Percentiles rank a stretch among this genome's conserved stretches.
Conservation (phyloP, 2,888 invertebrate genomes). For the Cryptocephalus moraei region DNA sequence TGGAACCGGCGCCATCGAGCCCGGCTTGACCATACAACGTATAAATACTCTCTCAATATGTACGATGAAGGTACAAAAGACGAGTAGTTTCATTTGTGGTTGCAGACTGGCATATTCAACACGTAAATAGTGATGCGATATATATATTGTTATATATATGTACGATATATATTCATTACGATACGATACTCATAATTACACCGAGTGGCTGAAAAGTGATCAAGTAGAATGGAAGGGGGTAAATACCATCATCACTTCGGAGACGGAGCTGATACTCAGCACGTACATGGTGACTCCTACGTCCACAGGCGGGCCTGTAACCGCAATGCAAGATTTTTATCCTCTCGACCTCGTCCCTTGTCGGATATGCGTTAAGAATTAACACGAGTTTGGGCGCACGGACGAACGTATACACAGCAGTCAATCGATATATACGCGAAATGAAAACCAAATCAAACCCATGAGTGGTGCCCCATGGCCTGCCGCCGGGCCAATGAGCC, state of each 20-base stretch:
- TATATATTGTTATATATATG: too few species aligned
- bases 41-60: too few species aligned
- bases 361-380: too few species aligned
- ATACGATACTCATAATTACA: conserved; percentile 12
- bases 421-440: conserved; percentile 8
- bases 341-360: conserved; percentile 2
- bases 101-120: conserved; percentile 17
- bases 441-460: conserved; percentile 28
- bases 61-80: too few species aligned
- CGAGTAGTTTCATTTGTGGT: conserved; percentile 13
- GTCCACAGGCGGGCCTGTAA: conserved; percentile 91
- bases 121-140: conserved; percentile 20
- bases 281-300: conserved; percentile 97
- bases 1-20: too few species aligned
- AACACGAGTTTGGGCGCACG: not conserved
- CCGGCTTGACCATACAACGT: too few species aligned
- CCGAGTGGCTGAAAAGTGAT: conserved; percentile 10
- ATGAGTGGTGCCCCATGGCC: conserved; percentile 29
- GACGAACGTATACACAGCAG: too few species aligned
- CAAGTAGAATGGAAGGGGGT: conserved; percentile 14
- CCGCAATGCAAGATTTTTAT: conserved; percentile 22
- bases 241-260: conserved; percentile 93
- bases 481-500: conserved; percentile 21
- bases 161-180: not conserved
- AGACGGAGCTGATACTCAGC: conserved; percentile 95